phyloP scores from a whole-genome alignment of 35 echinoderm and acorn worm species.

The Stichopus chloronotus region DNA sequence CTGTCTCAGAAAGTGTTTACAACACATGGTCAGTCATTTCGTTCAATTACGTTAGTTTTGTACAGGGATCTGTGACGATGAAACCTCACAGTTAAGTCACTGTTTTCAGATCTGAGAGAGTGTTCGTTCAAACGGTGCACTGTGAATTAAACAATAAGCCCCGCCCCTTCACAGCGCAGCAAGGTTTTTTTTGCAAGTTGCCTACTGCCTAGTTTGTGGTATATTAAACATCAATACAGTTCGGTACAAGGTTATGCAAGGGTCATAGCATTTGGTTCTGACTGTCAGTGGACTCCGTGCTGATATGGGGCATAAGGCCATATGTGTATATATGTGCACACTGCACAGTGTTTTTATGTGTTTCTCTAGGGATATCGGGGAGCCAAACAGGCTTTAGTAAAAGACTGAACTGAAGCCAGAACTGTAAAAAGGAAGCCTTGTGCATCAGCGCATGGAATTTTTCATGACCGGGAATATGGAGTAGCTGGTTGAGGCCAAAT shows the following conservation, averaged over 20 bases:
- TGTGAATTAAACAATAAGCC: background rate
- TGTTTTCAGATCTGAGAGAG: background rate
- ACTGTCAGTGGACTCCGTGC: background rate
- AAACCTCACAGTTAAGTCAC: background rate
- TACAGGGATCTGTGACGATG: background rate
- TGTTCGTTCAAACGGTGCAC: background rate
- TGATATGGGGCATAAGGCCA: background rate
- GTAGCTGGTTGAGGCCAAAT: no score
- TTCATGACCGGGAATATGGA: no score
- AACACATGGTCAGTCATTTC: background rate
- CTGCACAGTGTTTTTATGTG: background rate
- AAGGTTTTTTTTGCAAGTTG: no score
- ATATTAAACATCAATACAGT: background rate
- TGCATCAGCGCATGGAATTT: no score
- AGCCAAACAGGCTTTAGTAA: no score
- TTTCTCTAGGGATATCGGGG: no score
- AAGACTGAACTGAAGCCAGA: no score
- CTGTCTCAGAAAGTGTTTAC: background rate
- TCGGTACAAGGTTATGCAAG: background rate
- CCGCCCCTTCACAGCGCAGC: no score
- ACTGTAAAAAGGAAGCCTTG: no score
- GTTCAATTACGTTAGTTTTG: no score
- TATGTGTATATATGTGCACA: background rate
- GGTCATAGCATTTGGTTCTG: background rate
- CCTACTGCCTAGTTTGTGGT: no score